Evolutionary conservation across 2,888 invertebrate species (phyloP), one percentile per base, ranked within the genome.

Genomic region (Pyralis farinalis): DNA sequence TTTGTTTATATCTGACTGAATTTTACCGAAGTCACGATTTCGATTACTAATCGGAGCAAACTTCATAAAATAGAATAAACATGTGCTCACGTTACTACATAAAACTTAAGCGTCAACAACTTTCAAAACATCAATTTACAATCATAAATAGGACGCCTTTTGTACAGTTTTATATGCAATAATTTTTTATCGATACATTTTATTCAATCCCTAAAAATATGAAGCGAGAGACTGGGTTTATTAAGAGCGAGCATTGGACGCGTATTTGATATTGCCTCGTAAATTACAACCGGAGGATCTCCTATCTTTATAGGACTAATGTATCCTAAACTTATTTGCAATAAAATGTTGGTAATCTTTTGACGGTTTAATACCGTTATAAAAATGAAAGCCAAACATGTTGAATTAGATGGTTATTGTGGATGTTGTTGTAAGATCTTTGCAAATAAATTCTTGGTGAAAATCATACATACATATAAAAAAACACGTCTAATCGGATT

Each of bases 201-300:
- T 34, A 27, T 32, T 31, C 44, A 46, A 46, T 43, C 55, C 46
- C 53, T 55, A 46, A 41, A 46, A 37, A 38, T 40, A 43, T 57
- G 54, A 57, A 53, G 55, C 58, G 55, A 49, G 60, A n/a, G 54
- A 45, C 52, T 55, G 55, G 55, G 66, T 60, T 68, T 69, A 70
- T 70, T 69, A 69, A 64, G 63, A 70, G 42, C 67, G 62, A 62
- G 65, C 70, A 69, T 68, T 63, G 66, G 70, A 63, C 58, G 63
- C 64, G 66, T 64, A 66, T 69, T 70, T 58, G 56, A 58, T 59
- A 63, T 58, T 57, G 58, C 51, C 63, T 63, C 63, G 55, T 71
- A 65, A 71, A 69, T 70, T 66, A 60, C 45, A 49, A 52, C 55
- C 58, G 49, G 57, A 62, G 53, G 56, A 57, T 55, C 54, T 45